Percentiles rank a stretch among this genome's conserved stretches.
Conservation (phyloP, 2,888 invertebrate genomes). For the Drosophila rubida region DNA sequence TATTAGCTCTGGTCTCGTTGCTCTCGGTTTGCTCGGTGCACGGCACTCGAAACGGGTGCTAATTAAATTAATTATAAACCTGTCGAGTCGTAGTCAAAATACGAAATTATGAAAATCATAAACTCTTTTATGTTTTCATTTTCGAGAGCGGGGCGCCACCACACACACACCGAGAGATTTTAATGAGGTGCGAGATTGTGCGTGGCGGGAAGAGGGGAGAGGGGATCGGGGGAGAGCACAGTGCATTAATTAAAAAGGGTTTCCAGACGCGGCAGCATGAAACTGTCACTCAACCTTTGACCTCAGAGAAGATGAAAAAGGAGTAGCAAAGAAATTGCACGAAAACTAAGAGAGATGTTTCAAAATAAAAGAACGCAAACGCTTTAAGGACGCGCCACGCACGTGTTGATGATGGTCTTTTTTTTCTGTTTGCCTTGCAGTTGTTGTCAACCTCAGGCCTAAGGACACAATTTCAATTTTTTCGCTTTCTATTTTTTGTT, state of each 20-base stretch:
- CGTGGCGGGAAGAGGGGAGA: background rate
- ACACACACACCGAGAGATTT: constrained; percentile 51
- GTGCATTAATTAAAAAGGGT: constrained; percentile 78
- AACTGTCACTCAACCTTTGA: constrained; percentile 68
- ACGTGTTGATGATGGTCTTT: constrained; percentile 38
- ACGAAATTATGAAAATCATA: constrained; percentile 52
- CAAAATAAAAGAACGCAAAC: constrained; percentile 20
- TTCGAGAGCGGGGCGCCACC: constrained; percentile 38
- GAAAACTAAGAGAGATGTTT: constrained; percentile 23
- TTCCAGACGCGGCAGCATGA: constrained; percentile 37
- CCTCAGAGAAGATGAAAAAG: constrained; percentile 37
- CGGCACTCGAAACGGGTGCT: constrained; percentile 25
- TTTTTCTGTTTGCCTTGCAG: background rate
- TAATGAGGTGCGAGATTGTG: constrained; percentile 58
- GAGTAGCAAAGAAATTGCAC: constrained; percentile 8
- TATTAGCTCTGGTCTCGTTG: constrained; percentile 41
- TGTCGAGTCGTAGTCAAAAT: constrained; percentile 30
- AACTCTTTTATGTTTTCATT: constrained; percentile 72
- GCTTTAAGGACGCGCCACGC: constrained; percentile 50
- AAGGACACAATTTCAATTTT: constrained; percentile 69
- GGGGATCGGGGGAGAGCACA: constrained; percentile 5
- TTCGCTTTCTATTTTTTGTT: constrained; percentile 44
- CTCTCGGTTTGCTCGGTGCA: constrained; percentile 2
- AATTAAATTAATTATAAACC: constrained; percentile 69
- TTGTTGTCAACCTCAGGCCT: constrained; percentile 59